These are phyloP conservation scores for Euproctis similis DNA, from an alignment of 2,888 invertebrate genomes.

Conservation along the genomic window DNA sequence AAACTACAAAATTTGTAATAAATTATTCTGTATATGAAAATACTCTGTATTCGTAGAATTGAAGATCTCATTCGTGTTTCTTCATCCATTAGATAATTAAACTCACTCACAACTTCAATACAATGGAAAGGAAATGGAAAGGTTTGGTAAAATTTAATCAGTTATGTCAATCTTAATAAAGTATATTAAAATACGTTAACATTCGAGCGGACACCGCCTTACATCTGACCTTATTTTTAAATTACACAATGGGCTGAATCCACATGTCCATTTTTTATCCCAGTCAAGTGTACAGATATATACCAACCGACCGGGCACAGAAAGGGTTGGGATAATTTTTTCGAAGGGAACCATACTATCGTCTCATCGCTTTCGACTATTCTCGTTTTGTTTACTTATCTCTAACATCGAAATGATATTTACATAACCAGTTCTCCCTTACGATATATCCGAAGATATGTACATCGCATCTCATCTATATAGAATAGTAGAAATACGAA, in stretches of 20 bases:
- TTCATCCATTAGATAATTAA: constrained; percentile 21
- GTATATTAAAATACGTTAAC: constrained; percentile 68
- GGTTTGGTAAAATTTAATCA: constrained; percentile 53
- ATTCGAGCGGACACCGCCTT: constrained; percentile 63
- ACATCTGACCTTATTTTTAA: constrained; percentile 53
- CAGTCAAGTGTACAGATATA: constrained; percentile 51
- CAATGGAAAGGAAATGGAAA: constrained; percentile 35
- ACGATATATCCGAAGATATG: constrained; percentile 23
- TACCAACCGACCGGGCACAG: constrained; percentile 54
- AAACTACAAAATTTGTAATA: neutral
- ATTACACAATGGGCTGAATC: constrained; percentile 54
- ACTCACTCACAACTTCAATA: too few relatives aligned
- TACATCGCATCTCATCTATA: constrained; percentile 12
- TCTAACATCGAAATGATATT: constrained; percentile 32
- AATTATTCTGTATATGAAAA: constrained; percentile 9
- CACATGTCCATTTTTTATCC: constrained; percentile 59
- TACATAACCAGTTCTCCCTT: constrained; percentile 32
- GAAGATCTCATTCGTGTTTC: constrained; percentile 20
- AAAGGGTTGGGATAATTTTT: constrained; percentile 63
- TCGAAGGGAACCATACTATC: constrained; percentile 47
- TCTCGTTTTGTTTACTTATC: constrained; percentile 42
- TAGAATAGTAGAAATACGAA: constrained; percentile 15
- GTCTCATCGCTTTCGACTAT: constrained; percentile 51
- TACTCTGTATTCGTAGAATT: constrained; percentile 17
- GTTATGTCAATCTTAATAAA: constrained; percentile 71